Conservation (phyloP, 1,140 invertebrate genomes). For the Callitettix versicolor region DNA sequence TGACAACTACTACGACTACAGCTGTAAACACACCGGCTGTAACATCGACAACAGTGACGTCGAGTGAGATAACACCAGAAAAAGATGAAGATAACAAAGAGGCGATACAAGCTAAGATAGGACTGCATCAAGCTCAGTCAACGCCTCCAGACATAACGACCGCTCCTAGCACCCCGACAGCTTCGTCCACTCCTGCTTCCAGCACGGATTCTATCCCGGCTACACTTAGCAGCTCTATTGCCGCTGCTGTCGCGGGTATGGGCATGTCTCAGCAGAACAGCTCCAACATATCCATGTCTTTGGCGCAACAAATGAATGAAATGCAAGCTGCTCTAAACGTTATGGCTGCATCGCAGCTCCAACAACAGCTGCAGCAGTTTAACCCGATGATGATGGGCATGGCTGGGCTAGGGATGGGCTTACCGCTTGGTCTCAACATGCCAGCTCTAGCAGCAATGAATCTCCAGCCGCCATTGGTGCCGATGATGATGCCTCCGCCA, state of each 20-base stretch:
- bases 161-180: slow-evolving; percentile 46
- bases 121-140: slow-evolving; percentile 14
- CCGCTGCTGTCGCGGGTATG: slow-evolving; percentile 29
- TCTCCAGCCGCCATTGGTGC: slow-evolving; percentile 73
- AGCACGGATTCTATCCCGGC: slow-evolving; percentile 46
- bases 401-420: slow-evolving; percentile 52
- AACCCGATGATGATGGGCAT: slow-evolving; percentile 72
- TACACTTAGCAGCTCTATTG: slow-evolving; percentile 34
- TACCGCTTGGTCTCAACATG: slow-evolving; percentile 72
- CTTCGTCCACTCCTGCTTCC: slow-evolving; percentile 46
- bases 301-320: slow-evolving; percentile 70
- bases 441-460: slow-evolving; percentile 79
- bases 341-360: slow-evolving; percentile 66
- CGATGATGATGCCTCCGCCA: slow-evolving; percentile 79
- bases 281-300: slow-evolving; percentile 39
- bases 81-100: slow-evolving; percentile 44
- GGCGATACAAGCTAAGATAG: slow-evolving; percentile 32
- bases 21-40: slow-evolving; percentile 35
- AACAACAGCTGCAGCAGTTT: slow-evolving; percentile 66
- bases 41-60: slow-evolving; percentile 29
- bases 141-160: slow-evolving; percentile 42
- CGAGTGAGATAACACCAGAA: slow-evolving; percentile 30
- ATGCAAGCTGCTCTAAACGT: slow-evolving; percentile 78
- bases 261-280: slow-evolving; percentile 12
- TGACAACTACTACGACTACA: slow-evolving; percentile 44